Evolutionary conservation across 2,888 invertebrate genomes (phyloP).

Genomic region (Ochropacha duplaris): DNA sequence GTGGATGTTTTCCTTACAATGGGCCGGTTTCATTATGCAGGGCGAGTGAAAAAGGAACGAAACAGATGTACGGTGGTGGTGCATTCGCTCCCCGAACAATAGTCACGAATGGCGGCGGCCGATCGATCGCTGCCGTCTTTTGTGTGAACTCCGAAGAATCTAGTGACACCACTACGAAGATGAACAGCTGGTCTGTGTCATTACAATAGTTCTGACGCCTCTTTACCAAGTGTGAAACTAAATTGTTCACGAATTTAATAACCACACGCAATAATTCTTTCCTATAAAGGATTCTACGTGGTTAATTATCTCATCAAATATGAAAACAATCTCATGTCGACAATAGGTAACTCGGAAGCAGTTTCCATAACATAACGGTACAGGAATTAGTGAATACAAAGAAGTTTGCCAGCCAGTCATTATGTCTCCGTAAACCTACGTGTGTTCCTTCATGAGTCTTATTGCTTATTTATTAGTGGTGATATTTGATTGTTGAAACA

Average conservation of each 20-base stretch:
- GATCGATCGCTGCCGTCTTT: slow-evolving; percentile 73
- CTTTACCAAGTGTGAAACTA: slow-evolving; percentile 15
- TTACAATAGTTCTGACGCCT: slow-evolving; percentile 40
- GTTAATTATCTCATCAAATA: slow-evolving; percentile 26
- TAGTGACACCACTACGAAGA: slow-evolving; percentile 38
- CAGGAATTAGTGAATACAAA: slow-evolving; percentile 56
- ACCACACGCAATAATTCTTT: neutral
- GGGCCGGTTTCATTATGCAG: slow-evolving; percentile 77
- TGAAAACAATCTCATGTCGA: slow-evolving; percentile 36
- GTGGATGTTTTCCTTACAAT: slow-evolving; percentile 75
- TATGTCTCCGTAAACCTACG: slow-evolving; percentile 21
- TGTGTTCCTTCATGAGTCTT: slow-evolving; percentile 16
- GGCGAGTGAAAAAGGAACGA: slow-evolving; percentile 75
- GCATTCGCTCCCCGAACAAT: slow-evolving; percentile 71
- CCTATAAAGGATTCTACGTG: slow-evolving; percentile 13
- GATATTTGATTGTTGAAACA: slow-evolving; percentile 34
- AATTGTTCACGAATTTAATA: neutral
- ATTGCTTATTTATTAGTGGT: slow-evolving; percentile 34
- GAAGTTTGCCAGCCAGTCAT: slow-evolving; percentile 50
- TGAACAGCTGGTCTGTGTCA: slow-evolving; percentile 46
- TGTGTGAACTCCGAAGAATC: slow-evolving; percentile 49
- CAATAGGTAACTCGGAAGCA: slow-evolving; percentile 59
- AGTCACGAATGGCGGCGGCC: slow-evolving; percentile 67
- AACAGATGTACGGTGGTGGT: slow-evolving; percentile 77
- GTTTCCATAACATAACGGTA: slow-evolving; percentile 71